phyloP scores from a whole-genome alignment of 2,888 invertebrate genomes.

The Stenodema calcarata region DNA sequence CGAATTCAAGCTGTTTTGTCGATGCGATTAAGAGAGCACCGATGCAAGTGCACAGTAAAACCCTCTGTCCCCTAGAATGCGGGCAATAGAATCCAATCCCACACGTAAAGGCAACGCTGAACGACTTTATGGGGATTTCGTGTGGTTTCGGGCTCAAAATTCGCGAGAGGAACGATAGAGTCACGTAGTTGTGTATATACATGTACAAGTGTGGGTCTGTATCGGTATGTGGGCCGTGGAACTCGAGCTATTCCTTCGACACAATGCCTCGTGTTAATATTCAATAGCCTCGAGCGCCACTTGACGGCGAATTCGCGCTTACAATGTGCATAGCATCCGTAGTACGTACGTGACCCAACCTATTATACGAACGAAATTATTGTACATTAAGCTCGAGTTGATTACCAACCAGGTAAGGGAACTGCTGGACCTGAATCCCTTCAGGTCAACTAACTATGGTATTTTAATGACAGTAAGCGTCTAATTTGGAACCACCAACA shows the following conservation, averaged over 20 bases:
- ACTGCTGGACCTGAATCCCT: not conserved
- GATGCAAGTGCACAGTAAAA: not conserved
- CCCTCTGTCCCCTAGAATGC: not conserved
- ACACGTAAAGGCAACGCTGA: not conserved
- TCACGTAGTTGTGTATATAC: not conserved
- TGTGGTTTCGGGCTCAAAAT: not conserved
- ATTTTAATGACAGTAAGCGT: not conserved
- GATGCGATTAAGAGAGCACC: not conserved
- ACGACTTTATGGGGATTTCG: not conserved
- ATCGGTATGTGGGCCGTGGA: not conserved
- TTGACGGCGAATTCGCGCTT: not conserved
- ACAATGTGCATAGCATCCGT: not conserved
- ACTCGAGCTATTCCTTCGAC: not conserved
- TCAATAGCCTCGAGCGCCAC: not conserved
- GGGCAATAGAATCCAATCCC: not conserved
- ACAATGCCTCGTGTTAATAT: not conserved
- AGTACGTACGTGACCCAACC: not conserved
- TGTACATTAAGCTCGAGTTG: not conserved
- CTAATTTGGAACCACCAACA: not conserved
- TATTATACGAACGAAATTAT: not conserved
- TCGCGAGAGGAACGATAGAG: not conserved
- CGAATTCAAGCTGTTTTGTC: not conserved
- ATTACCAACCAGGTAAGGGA: not conserved
- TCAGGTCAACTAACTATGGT: not conserved
- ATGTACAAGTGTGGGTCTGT: not conserved